Percentiles rank a stretch among this genome's conserved stretches.
These are phyloP conservation scores for Mylabris phalerata DNA, from an alignment of 1,140 invertebrate species.

Conservation along the genomic window DNA sequence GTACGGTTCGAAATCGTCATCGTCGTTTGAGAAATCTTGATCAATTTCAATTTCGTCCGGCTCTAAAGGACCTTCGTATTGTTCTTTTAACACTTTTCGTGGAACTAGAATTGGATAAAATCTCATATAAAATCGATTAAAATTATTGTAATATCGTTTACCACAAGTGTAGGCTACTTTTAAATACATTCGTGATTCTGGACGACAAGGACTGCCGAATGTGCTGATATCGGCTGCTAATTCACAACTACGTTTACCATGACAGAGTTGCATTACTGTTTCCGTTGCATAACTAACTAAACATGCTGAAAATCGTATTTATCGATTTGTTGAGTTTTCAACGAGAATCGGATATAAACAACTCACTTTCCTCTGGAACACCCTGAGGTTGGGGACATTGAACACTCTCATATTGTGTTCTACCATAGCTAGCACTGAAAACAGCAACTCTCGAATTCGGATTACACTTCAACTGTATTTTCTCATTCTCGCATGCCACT, in stretches of 20 bases:
- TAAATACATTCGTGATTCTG: constrained; percentile 79
- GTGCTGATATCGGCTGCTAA: constrained; percentile 74
- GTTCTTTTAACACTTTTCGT: constrained; percentile 70
- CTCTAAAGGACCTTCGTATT: constrained; percentile 65
- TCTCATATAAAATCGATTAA: not conserved
- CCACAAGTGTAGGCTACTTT: constrained; percentile 91
- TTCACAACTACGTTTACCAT: constrained; percentile 77
- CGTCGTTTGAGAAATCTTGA: constrained; percentile 31
- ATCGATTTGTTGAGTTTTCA: not conserved
- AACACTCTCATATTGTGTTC: constrained; percentile 79
- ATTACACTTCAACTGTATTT: constrained; percentile 73
- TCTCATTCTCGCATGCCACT: constrained; percentile 84
- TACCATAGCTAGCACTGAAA: constrained; percentile 83
- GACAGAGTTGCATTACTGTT: constrained; percentile 82
- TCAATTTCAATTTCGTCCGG: constrained; percentile 57
- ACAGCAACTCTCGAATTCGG: constrained; percentile 79
- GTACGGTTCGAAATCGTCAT: constrained; percentile 43
- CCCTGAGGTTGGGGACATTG: constrained; percentile 81
- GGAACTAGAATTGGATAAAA: constrained; percentile 60
- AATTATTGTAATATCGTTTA: constrained; percentile 48
- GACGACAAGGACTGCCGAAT: constrained; percentile 78
- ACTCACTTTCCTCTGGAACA: constrained; percentile 82
- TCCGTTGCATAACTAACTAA: constrained; percentile 80
- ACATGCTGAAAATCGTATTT: constrained; percentile 59
- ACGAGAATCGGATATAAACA: constrained; percentile 9